Conservation (phyloP, 2,797 vertebrate species). For the Mus spretus region DNA sequence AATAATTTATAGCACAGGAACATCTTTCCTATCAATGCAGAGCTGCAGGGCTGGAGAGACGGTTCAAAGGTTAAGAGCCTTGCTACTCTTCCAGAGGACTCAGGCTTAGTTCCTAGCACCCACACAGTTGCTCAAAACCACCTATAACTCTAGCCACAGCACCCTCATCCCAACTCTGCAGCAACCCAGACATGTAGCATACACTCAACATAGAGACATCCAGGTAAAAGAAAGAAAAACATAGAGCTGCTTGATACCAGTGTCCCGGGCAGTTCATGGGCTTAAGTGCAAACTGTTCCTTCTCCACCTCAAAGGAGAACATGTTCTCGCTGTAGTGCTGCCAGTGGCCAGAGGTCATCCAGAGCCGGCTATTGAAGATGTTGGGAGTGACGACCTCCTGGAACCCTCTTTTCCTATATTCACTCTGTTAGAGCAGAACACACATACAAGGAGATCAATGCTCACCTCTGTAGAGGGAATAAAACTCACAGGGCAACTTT, state of each 20-base stretch:
- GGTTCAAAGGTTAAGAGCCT: not conserved
- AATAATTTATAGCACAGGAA: not conserved
- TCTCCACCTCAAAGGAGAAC: slow-evolving; percentile 98
- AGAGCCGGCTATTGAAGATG: slow-evolving; percentile 98
- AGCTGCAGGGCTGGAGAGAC: not conserved
- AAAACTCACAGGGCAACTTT: not conserved
- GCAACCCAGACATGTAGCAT: not conserved
- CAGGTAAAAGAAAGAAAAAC: not conserved
- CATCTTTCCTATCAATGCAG: not conserved
- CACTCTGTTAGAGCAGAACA: slow-evolving; percentile 89
- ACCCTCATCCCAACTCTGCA: not conserved
- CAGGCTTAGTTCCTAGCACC: not conserved
- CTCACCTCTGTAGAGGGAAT: not conserved
- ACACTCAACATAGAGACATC: not conserved
- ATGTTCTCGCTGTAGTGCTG: slow-evolving; percentile 99
- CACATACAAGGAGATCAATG: not conserved
- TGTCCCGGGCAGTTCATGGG: slow-evolving; percentile 99
- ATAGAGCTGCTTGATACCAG: slow-evolving; percentile 90
- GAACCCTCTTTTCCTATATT: slow-evolving; percentile 97
- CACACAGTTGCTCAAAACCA: not conserved
- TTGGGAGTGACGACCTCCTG: slow-evolving; percentile 98
- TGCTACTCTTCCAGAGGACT: not conserved
- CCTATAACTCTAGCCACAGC: not conserved
- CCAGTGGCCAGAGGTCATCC: slow-evolving; percentile 99
- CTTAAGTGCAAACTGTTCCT: slow-evolving; percentile 98